Evolutionary conservation across 2,113 vertebrate genomes (phyloP).

Genomic region (Prionailurus viverrinus): DNA sequence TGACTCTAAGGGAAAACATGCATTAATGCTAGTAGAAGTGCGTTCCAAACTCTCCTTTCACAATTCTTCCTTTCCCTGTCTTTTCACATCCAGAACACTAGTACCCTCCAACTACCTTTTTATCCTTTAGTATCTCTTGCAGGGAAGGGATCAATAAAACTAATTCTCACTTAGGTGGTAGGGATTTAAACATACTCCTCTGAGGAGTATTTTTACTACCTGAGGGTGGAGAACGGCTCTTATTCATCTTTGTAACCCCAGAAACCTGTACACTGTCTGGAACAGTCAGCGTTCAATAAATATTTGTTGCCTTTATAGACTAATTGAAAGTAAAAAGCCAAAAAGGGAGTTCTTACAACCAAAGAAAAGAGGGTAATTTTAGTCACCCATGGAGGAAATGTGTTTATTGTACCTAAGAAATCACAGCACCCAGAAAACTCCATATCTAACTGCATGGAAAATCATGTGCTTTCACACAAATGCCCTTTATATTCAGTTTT

Average conservation of each 20-base stretch:
- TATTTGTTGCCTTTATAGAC: slow-evolving; percentile 64
- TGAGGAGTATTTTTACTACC: slow-evolving; percentile 73
- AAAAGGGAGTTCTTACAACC: slow-evolving; percentile 32
- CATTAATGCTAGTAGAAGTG: slow-evolving; percentile 33
- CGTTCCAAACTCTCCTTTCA: slow-evolving; percentile 41
- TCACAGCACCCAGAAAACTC: slow-evolving; percentile 18
- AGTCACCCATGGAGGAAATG: slow-evolving; percentile 11
- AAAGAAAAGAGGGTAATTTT: slow-evolving; percentile 49
- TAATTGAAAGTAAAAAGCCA: slow-evolving; percentile 59
- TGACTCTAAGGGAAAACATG: not conserved
- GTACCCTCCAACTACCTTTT: slow-evolving; percentile 43
- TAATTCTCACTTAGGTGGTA: slow-evolving; percentile 75
- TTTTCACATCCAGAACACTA: slow-evolving; percentile 60
- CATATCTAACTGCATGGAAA: not conserved
- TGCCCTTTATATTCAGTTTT: slow-evolving; percentile 12
- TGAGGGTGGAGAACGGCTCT: slow-evolving; percentile 49
- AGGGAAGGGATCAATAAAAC: slow-evolving; percentile 72
- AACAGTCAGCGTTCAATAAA: slow-evolving; percentile 71
- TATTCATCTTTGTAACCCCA: slow-evolving; percentile 73
- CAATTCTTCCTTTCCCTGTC: slow-evolving; percentile 38
- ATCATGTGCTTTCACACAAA: slow-evolving; percentile 50
- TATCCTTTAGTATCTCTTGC: slow-evolving; percentile 48
- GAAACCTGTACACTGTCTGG: slow-evolving; percentile 54
- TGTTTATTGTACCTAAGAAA: slow-evolving; percentile 1
- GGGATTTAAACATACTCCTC: slow-evolving; percentile 74